Percentiles rank a stretch among this genome's conserved stretches.
Evolutionary conservation across 2,797 vertebrate genomes (phyloP).

Genomic region (Darevskia nairensis): DNA sequence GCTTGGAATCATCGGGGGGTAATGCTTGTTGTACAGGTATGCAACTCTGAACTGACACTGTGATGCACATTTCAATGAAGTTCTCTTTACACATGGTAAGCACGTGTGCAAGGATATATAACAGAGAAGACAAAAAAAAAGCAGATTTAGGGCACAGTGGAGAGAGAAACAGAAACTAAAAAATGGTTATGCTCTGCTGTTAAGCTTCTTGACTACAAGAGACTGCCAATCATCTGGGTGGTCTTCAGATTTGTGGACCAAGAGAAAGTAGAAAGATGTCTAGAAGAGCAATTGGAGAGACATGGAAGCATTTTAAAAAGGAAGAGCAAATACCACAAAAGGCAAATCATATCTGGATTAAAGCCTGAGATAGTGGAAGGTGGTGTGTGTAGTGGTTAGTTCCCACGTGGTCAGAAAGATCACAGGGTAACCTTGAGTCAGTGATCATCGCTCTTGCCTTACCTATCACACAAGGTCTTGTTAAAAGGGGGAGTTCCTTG

Average conservation of each 20-base stretch:
- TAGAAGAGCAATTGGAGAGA: too few species aligned
- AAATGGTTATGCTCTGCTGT: background rate
- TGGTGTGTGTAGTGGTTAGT: too few species aligned
- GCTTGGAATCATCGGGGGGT: background rate
- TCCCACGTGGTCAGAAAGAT: too few species aligned
- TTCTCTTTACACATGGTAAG: background rate
- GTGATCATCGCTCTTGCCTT: too few species aligned
- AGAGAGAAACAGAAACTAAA: background rate
- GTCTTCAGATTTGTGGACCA: background rate
- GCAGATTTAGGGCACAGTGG: background rate
- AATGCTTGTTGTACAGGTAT: background rate
- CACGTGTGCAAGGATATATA: too few species aligned
- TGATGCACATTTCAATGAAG: too few species aligned
- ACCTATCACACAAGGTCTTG: too few species aligned
- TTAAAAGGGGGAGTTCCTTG: too few species aligned
- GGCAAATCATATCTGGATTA: background rate
- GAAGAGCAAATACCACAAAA: background rate
- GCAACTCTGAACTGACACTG: background rate
- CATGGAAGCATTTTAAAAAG: background rate
- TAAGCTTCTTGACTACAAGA: background rate
- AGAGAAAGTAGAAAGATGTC: background rate
- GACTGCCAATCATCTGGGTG: background rate
- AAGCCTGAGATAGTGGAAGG: background rate
- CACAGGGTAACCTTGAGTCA: too few species aligned
- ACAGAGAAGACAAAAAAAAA: background rate